These are phyloP conservation scores for Peribatodes rhomboidaria DNA, from an alignment of 2,888 invertebrate genomes.

Conservation along the genomic window DNA sequence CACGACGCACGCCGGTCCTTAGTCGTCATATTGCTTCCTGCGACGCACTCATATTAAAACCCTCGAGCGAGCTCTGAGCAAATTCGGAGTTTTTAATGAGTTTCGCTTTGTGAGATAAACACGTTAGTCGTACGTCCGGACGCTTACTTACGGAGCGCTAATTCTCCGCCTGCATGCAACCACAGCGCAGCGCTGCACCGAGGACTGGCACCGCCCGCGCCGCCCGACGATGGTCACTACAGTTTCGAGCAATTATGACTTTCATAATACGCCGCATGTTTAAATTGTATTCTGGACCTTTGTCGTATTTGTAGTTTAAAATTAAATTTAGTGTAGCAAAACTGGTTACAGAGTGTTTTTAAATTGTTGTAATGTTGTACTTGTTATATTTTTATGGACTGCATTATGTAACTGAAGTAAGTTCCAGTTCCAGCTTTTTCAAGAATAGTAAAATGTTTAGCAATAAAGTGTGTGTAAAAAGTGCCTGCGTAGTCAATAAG, in stretches of 20 bases:
- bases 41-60: slow-evolving; percentile 48
- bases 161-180: neutral
- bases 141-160: slow-evolving; percentile 19
- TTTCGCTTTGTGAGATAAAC: slow-evolving; percentile 62
- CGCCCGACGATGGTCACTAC: neutral
- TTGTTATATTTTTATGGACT: neutral
- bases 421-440: too few species aligned
- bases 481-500: too few species aligned
- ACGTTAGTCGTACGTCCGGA: slow-evolving; percentile 53
- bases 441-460: too few species aligned
- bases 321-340: neutral
- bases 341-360: neutral
- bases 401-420: too few species aligned
- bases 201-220: too few species aligned
- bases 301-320: neutral
- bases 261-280: neutral
- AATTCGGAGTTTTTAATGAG: slow-evolving; percentile 60
- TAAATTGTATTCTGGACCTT: neutral
- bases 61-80: slow-evolving; percentile 32
- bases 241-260: neutral
- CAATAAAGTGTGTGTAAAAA: too few species aligned
- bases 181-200: neutral
- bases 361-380: neutral
- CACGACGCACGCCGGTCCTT: slow-evolving; percentile 13
- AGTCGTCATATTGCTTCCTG: slow-evolving; percentile 53